A percentile compares a stretch with the other conserved stretches of the same genome.
These are phyloP conservation scores for Muntiacus reevesi DNA, from an alignment of 2,113 vertebrate species.

Conservation along the genomic window DNA sequence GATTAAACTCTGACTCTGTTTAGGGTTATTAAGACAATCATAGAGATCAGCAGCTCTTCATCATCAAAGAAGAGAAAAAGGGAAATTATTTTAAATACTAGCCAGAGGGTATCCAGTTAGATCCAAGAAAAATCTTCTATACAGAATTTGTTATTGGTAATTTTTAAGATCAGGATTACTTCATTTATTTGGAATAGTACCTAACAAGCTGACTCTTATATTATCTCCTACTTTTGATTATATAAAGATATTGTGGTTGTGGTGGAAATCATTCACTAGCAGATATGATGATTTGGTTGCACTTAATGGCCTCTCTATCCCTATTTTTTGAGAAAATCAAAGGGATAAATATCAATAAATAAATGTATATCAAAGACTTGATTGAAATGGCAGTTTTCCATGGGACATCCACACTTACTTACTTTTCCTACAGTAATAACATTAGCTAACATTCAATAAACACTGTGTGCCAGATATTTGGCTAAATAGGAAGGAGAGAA, in stretches of 20 bases:
- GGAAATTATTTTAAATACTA: constrained; percentile 16
- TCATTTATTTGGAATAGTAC: neutral
- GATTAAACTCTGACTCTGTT: neutral
- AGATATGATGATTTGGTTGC: neutral
- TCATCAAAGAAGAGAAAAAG: neutral
- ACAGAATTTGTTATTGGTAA: neutral
- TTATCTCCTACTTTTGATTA: neutral
- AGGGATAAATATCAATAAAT: neutral
- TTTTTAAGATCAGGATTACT: neutral
- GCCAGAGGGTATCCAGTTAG: neutral
- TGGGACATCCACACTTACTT: neutral
- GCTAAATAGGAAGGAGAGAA: neutral
- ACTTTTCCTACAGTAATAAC: neutral
- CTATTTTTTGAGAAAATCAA: constrained; percentile 1
- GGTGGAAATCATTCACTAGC: neutral
- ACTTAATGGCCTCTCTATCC: neutral
- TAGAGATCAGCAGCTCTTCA: neutral
- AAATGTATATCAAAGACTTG: neutral
- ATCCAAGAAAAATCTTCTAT: neutral
- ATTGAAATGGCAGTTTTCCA: neutral
- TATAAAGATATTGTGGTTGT: neutral
- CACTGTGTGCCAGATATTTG: neutral
- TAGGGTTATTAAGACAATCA: neutral
- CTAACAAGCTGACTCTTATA: neutral
- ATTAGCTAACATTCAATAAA: neutral